A percentile compares a stretch with the other conserved stretches of the same genome.
phyloP scores from a whole-genome alignment of 2,113 vertebrate genomes.

The Serinus canaria region DNA sequence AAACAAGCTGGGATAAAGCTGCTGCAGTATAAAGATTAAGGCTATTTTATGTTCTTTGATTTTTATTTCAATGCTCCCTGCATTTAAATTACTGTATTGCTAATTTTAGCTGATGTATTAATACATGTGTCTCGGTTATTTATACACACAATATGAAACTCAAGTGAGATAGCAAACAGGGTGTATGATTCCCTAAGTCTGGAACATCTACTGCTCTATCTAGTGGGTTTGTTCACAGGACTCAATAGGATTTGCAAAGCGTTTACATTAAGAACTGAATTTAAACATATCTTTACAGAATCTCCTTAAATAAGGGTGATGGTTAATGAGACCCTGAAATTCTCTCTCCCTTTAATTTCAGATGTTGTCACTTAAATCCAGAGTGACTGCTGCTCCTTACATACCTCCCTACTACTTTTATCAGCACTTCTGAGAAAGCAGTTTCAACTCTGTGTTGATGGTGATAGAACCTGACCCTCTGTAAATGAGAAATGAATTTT shows the following conservation, averaged over 20 bases:
- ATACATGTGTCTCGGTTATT: background rate
- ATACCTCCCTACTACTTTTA: background rate
- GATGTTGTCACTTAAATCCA: background rate
- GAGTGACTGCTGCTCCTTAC: background rate
- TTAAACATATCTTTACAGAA: background rate
- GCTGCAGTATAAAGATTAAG: conserved; percentile 50
- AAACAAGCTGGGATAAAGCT: conserved; percentile 28
- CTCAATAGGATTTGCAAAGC: background rate
- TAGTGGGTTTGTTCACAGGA: background rate
- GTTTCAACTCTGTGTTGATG: background rate
- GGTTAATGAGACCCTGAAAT: background rate
- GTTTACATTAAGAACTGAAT: background rate
- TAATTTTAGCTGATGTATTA: conserved; percentile 49
- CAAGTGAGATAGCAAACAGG: background rate
- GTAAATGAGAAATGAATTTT: background rate
- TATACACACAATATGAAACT: conserved; percentile 19
- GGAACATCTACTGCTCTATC: background rate
- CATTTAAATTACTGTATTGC: conserved; percentile 51
- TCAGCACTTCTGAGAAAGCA: background rate
- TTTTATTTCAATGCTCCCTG: conserved; percentile 53
- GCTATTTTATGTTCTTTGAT: conserved; percentile 66
- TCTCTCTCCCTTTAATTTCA: background rate
- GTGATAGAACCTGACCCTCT: background rate
- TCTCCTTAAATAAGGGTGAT: background rate
- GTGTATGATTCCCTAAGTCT: background rate